Evolutionary conservation across 1,140 invertebrate genomes (phyloP).

Genomic region (Drosophila pruinosa): DNA sequence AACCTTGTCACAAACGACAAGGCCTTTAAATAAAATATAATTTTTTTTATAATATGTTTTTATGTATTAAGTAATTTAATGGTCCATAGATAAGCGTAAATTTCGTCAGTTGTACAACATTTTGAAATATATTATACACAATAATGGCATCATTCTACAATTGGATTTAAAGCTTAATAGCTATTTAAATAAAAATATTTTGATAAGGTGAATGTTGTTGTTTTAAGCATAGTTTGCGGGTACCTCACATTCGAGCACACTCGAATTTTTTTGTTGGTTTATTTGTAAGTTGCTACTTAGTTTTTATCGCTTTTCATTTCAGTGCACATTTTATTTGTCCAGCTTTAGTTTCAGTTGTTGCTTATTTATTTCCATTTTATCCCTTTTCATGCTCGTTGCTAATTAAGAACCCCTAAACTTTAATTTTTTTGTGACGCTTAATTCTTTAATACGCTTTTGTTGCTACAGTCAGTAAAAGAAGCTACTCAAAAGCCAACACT

Average conservation of each 20-base stretch:
- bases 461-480: background rate
- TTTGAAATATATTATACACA: too few relatives aligned
- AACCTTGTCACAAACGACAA: too few relatives aligned
- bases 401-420: constrained; percentile 44
- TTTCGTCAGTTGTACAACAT: too few relatives aligned
- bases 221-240: too few relatives aligned
- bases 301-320: constrained; percentile 37
- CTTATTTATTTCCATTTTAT: constrained; percentile 26
- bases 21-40: too few relatives aligned
- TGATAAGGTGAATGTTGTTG: too few relatives aligned
- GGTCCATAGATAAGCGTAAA: too few relatives aligned
- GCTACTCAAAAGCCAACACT: background rate
- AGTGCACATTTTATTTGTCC: constrained; percentile 35
- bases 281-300: constrained; percentile 3
- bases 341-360: constrained; percentile 21
- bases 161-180: too few relatives aligned
- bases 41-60: too few relatives aligned
- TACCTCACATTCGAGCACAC: background rate
- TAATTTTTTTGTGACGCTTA: constrained; percentile 6
- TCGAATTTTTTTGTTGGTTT: constrained; percentile 5
- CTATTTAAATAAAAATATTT: too few relatives aligned
- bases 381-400: constrained; percentile 39
- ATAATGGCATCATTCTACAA: too few relatives aligned
- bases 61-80: too few relatives aligned
- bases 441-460: background rate